phyloP scores from a whole-genome alignment of 2,888 invertebrate genomes.

The Amphipoea oculea region DNA sequence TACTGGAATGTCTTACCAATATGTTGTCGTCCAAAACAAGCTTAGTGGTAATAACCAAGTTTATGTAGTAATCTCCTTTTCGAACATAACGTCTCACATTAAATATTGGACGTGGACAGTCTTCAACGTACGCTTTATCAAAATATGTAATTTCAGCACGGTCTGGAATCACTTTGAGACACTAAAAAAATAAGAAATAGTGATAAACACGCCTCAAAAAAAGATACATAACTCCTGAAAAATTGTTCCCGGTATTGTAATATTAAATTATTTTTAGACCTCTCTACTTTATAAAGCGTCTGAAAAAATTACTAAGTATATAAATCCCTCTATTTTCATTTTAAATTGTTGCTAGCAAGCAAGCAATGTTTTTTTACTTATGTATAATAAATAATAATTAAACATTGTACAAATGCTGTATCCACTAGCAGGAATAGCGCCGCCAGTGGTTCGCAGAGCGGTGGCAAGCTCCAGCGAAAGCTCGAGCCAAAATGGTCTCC shows the following conservation, averaged over 20 bases:
- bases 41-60: background rate
- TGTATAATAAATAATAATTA: too few relatives aligned
- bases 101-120: background rate
- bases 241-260: background rate
- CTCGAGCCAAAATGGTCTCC: too few relatives aligned
- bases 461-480: too few relatives aligned
- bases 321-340: background rate
- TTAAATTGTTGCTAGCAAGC: background rate
- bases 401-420: too few relatives aligned
- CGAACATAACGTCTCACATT: conserved; percentile 31
- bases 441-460: too few relatives aligned
- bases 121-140: background rate
- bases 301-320: background rate
- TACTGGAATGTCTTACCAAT: background rate
- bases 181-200: conserved; percentile 13
- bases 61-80: conserved; percentile 23
- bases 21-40: background rate
- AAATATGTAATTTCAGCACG: background rate
- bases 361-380: background rate
- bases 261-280: background rate
- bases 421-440: too few relatives aligned
- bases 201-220: background rate
- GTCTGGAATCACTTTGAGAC: conserved; percentile 25
- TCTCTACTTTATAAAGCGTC: background rate
- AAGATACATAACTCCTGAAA: background rate